Percentiles rank a stretch among this genome's conserved stretches.
phyloP scores from a whole-genome alignment of 2,888 invertebrate genomes.

The Xanthorhoe designata region DNA sequence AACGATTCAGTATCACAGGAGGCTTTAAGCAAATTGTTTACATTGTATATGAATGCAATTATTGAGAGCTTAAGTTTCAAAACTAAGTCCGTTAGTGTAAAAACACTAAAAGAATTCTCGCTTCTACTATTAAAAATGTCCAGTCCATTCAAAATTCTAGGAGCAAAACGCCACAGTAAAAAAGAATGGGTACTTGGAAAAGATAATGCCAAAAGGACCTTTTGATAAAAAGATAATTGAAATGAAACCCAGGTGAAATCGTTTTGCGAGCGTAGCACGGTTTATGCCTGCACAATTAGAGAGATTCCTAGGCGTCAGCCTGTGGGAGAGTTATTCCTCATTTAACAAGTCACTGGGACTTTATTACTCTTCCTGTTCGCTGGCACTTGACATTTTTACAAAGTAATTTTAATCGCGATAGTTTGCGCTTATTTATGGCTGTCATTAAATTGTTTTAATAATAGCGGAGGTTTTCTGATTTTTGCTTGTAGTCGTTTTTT shows the following conservation, averaged over 20 bases:
- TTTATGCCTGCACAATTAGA: slow-evolving; percentile 65
- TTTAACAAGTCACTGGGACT: slow-evolving; percentile 51
- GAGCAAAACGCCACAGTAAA: neutral
- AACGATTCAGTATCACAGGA: no score
- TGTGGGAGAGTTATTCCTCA: slow-evolving; percentile 74
- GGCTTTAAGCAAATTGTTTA: no score
- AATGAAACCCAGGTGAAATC: slow-evolving; percentile 31
- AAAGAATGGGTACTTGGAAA: neutral
- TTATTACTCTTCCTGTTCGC: slow-evolving; percentile 42
- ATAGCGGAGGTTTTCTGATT: neutral
- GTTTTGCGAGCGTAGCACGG: slow-evolving; percentile 39
- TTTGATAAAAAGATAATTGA: slow-evolving; percentile 23
- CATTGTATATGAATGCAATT: no score
- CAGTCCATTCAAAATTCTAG: neutral
- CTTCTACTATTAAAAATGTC: neutral
- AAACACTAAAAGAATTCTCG: no score
- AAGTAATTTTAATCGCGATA: slow-evolving; percentile 35
- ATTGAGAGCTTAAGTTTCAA: no score
- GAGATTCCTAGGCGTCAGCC: slow-evolving; percentile 63
- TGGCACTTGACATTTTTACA: slow-evolving; percentile 51
- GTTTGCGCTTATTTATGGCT: slow-evolving; percentile 14
- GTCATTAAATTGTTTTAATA: slow-evolving; percentile 23
- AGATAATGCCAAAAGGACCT: neutral
- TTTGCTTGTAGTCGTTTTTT: neutral
- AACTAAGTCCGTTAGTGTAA: no score